Percentiles rank a stretch among this genome's conserved stretches.
Conservation (phyloP, 2,888 invertebrate species). For the Liodrosophila aerea region DNA sequence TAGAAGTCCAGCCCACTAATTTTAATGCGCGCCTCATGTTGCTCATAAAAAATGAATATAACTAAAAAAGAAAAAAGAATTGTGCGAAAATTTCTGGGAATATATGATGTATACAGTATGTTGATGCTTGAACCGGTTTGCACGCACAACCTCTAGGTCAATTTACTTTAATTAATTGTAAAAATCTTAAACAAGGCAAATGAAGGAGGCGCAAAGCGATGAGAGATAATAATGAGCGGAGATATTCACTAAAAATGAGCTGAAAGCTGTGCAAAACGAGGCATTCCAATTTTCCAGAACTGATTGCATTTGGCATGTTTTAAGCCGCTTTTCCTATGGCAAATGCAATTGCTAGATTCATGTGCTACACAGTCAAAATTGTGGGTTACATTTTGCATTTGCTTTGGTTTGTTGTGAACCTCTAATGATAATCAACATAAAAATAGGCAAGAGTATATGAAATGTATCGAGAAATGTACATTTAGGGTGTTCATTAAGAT, state of each 20-base stretch:
- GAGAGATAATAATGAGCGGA: background rate
- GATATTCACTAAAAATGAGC: constrained; percentile 21
- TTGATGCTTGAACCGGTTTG: constrained; percentile 50
- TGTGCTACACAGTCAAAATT: constrained; percentile 12
- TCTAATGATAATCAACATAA: too few relatives aligned
- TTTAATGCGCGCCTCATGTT: constrained; percentile 39
- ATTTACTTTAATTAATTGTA: constrained; percentile 65
- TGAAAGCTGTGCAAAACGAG: constrained; percentile 10
- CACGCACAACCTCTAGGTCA: constrained; percentile 58
- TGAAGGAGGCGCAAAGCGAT: constrained; percentile 17
- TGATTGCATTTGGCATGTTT: constrained; percentile 44
- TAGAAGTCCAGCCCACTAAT: constrained; percentile 33
- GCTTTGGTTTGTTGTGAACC: too few relatives aligned
- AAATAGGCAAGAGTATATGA: too few relatives aligned
- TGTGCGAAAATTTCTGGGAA: constrained; percentile 55
- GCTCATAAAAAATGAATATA: constrained; percentile 36
- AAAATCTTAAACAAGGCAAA: constrained; percentile 18
- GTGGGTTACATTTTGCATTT: too few relatives aligned
- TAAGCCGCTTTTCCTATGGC: constrained; percentile 11
- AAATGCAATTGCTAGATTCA: constrained; percentile 48
- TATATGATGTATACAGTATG: too few relatives aligned
- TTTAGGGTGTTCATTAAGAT: too few relatives aligned
- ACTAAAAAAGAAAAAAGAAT: constrained; percentile 3
- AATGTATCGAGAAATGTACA: too few relatives aligned
- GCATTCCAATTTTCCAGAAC: constrained; percentile 52